These are phyloP conservation scores for Hyperoplus lanceolatus DNA, from an alignment of 2,797 vertebrate species.

Conservation along the genomic window DNA sequence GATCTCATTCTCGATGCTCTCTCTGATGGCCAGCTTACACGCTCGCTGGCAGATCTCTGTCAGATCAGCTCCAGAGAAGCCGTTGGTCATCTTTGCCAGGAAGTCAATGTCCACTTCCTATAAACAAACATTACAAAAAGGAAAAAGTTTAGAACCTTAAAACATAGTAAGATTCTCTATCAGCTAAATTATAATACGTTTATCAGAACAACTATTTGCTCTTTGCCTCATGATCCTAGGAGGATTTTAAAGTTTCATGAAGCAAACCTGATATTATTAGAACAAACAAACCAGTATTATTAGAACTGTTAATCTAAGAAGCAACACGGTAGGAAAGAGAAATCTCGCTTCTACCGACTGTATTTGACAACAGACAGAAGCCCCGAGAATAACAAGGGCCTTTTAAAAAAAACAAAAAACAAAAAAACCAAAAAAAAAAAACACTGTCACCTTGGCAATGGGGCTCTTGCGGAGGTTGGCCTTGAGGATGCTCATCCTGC, in stretches of 20 bases:
- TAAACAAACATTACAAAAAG: neutral
- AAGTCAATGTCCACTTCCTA: constrained; percentile 98
- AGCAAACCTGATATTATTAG: neutral
- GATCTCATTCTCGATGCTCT: constrained; percentile 98
- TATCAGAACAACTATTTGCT: neutral
- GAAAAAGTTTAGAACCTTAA: neutral
- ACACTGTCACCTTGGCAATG: constrained; percentile 90
- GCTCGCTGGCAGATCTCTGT: constrained; percentile 98
- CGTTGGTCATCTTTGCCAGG: constrained; percentile 98
- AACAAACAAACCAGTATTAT: neutral
- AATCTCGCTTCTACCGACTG: neutral
- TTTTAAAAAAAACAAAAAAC: neutral
- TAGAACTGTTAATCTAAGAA: neutral
- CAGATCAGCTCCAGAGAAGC: constrained; percentile 97
- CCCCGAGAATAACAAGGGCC: neutral
- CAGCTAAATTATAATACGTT: neutral
- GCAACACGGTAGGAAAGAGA: neutral
- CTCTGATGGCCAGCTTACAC: constrained; percentile 97
- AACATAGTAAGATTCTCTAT: neutral
- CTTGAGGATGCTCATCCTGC: constrained; percentile 96
- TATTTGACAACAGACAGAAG: neutral
- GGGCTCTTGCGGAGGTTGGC: constrained; percentile 98
- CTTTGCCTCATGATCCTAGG: neutral
- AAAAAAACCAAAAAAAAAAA: neutral
- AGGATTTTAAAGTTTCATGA: neutral